Evolutionary conservation across 2,888 invertebrate species (phyloP), one percentile per base, ranked within the genome.

Genomic region (Pelosia muscerda): DNA sequence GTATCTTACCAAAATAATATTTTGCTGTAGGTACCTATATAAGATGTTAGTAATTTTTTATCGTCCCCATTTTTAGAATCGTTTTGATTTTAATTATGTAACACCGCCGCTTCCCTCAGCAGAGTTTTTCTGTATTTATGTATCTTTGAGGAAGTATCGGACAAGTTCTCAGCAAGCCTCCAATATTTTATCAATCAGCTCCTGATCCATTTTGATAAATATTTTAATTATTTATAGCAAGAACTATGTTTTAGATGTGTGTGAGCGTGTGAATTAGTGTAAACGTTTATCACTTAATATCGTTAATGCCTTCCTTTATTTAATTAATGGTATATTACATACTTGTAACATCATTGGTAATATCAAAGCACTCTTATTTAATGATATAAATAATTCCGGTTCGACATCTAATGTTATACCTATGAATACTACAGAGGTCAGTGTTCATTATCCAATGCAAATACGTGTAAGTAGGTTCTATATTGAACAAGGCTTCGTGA

Each of bases 221-320:
- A n/a, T 49, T 42, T 49, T 49, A 49, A n/a, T 49, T 49, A 6
- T 8, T 2, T 8, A n/a, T n/a, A 49, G n/a, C n/a, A 49, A 9
- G 49, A 49, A 49, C n/a, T 49, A 49, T n/a, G 49, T 5, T 49
- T 49, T 49, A 8, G 2, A 49, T 49, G 49, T 9, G 49, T 49
- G 49, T n/a, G 49, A 49, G 49, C 49, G 49, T 49, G n/a, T 49
- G 49, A 49, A 49, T 49, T 49, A 49, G 49, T n/a, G 49, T 49
- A n/a, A 49, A 49, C n/a, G n/a, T 8, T 49, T 55, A 23, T 23
- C 54, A 23, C 25, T 55, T 49, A 49, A 49, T 9, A n/a, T n/a
- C n/a, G 19, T 55, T 23, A 22, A 55, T 13, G 13, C 25, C 54
- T 25, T 49, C 49, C n/a, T 49, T 49, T n/a, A 49, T 49, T n/a